Base-by-base conservation (phyloP, 2,888 invertebrate genomes). In the Trissoscelio sp. region DNA sequence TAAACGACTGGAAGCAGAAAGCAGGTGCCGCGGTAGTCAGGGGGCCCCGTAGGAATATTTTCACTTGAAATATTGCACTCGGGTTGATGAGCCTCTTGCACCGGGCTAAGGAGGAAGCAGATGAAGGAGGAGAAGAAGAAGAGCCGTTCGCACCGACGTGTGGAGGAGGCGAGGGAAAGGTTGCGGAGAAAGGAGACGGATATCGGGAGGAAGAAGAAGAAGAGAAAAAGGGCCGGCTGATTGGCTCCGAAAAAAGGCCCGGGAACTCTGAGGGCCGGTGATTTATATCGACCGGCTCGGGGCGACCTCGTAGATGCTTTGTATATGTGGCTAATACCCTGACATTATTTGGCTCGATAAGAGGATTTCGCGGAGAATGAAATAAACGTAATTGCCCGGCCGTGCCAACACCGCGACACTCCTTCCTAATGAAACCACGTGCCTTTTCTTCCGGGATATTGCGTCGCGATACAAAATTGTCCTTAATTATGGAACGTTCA, bases 241-340 rank as follows among this genome's bases (percentile, higher is more conserved):
- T 90, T 90, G 90, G 90, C 85, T 88, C 80, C 83, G 86, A 88
- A 90, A 90, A 87, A 88, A 89, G 86, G 85, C 86, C 83, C 81
- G 62, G 85, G 83, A 82, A 84, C 86, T n/a, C n/a, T 81, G 79
- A 83, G 80, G 84, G 79, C 80, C 53, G 82, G 86, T 89, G 89
- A 90, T 84, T 81, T 81, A 82, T 83, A 83, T 84, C 84, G 86
- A 87, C 86, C 87, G 85, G 88, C 86, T 88, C 83, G 84, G 60
- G 83, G 81, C 81, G 74, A 82, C 69, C 83, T 85, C 85, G 73
- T 75, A 72, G 79, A 75, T 79, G 75, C 69, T 62, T 77, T 83
- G 85, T 85, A 83, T 83, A 83, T 84, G 85, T 83, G 83, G 86
- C 85, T 87, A 88, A 88, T 86, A 83, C 78, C 66, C 70, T 69